A percentile compares a stretch with the other conserved stretches of the same genome.
Conservation (phyloP, 2,888 invertebrate species). For the Ischnura elegans region DNA sequence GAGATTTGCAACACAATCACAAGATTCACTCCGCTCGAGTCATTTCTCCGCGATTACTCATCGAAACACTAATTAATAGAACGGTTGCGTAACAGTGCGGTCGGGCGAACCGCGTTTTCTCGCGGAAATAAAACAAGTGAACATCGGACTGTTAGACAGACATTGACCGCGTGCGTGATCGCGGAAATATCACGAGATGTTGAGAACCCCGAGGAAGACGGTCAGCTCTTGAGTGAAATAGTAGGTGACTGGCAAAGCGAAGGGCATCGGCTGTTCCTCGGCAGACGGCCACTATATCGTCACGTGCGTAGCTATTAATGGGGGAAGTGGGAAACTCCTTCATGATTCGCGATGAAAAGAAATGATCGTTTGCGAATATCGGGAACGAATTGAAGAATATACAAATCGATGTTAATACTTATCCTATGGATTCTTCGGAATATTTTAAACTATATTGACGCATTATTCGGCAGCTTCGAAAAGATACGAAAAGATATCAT, state of each 20-base stretch:
- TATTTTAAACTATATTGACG: too few relatives aligned
- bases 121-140: not conserved
- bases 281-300: too few relatives aligned
- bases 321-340: too few relatives aligned
- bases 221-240: not conserved
- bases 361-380: too few relatives aligned
- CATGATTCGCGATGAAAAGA: too few relatives aligned
- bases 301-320: too few relatives aligned
- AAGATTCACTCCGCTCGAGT: not conserved
- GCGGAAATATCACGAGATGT: not conserved
- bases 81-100: not conserved
- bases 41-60: not conserved
- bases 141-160: not conserved
- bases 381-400: too few relatives aligned
- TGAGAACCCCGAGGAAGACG: not conserved
- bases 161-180: not conserved
- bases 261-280: not conserved
- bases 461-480: too few relatives aligned
- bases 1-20: not conserved
- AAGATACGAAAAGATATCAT: too few relatives aligned
- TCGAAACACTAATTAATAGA: not conserved
- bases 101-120: not conserved
- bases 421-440: too few relatives aligned
- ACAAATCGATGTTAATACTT: too few relatives aligned
- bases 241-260: not conserved